phyloP scores from a whole-genome alignment of 2,888 invertebrate species.

The Protonemura montana region DNA sequence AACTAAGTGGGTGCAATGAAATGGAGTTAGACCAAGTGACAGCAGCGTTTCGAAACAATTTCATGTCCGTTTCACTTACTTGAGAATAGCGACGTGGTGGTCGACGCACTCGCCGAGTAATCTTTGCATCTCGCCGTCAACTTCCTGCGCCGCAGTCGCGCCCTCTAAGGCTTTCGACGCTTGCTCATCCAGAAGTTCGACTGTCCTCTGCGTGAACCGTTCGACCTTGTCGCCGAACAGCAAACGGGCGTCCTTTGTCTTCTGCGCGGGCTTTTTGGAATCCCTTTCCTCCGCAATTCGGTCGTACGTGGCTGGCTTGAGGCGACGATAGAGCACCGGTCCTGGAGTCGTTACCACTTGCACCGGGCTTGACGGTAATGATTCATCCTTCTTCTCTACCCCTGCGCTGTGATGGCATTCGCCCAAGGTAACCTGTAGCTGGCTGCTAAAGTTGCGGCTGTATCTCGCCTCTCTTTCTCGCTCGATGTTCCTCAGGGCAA shows the following conservation, averaged over 20 bases:
- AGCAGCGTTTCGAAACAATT: too few species aligned
- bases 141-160: not conserved
- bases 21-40: too few species aligned
- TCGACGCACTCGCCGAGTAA: not conserved
- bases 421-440: too few species aligned
- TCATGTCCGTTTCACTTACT: too few species aligned
- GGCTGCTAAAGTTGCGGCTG: too few species aligned
- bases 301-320: not conserved
- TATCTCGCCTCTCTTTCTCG: not conserved
- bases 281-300: not conserved
- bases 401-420: too few species aligned
- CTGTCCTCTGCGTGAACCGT: not conserved
- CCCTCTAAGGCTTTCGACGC: not conserved
- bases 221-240: not conserved
- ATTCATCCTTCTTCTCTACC: too few species aligned
- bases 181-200: not conserved
- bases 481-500: not conserved
- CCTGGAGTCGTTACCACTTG: not conserved
- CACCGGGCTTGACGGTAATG: too few species aligned
- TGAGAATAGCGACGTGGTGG: not conserved
- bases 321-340: not conserved
- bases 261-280: not conserved
- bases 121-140: not conserved
- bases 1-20: too few species aligned
- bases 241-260: not conserved